These are phyloP conservation scores for Pica pica DNA, from an alignment of 2,113 vertebrate genomes.

Conservation along the genomic window DNA sequence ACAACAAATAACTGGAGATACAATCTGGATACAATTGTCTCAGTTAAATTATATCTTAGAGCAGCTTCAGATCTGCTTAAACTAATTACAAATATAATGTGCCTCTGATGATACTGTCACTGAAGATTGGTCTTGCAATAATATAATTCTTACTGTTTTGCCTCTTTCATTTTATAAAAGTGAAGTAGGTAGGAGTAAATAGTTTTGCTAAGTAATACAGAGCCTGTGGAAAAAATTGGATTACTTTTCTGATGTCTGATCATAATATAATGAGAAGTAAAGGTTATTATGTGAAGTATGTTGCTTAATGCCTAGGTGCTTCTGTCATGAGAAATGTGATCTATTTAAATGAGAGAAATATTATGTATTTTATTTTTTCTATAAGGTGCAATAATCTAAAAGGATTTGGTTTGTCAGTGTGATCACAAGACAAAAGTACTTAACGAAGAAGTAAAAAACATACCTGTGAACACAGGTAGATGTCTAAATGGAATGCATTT, in stretches of 20 bases:
- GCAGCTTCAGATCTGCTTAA: background rate
- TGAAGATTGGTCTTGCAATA: background rate
- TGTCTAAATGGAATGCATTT: background rate
- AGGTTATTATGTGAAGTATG: background rate
- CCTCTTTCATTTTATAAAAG: background rate
- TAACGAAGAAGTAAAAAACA: background rate
- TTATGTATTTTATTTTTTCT: background rate
- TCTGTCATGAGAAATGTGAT: background rate
- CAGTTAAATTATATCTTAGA: background rate
- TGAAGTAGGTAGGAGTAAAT: background rate
- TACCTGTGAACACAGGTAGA: background rate
- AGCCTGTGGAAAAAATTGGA: background rate
- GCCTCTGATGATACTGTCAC: background rate
- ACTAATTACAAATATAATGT: background rate
- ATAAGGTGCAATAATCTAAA: background rate
- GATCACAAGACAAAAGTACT: background rate
- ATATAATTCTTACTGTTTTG: background rate
- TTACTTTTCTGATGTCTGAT: background rate
- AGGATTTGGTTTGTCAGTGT: background rate
- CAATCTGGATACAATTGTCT: background rate
- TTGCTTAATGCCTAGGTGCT: background rate
- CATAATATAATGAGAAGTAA: background rate
- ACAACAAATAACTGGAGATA: background rate
- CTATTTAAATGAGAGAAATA: background rate
- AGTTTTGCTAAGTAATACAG: background rate